Conservation (phyloP, 2,888 invertebrate species). For the Colletes collaris region DNA sequence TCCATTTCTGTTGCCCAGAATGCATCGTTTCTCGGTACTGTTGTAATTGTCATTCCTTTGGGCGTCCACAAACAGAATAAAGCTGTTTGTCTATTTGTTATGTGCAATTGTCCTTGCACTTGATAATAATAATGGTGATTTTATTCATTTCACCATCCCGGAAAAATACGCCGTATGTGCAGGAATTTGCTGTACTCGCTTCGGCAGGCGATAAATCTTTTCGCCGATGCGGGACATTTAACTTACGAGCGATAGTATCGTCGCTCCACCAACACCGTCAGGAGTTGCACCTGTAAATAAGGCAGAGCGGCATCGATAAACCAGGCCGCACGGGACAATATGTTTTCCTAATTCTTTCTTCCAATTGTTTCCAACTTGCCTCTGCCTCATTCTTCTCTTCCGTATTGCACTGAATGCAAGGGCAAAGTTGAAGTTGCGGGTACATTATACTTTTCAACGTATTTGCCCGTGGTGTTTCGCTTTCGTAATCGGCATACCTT, state of each 20-base stretch:
- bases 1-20: too few species aligned
- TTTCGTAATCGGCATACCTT: constrained; percentile 11
- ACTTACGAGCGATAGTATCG: constrained; percentile 11
- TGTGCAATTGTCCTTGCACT: too few species aligned
- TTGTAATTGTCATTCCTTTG: too few species aligned
- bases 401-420: neutral
- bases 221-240: neutral
- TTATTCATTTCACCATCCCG: constrained; percentile 2
- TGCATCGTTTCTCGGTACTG: too few species aligned
- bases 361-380: constrained; percentile 2
- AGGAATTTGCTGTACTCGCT: constrained; percentile 8
- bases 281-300: constrained; percentile 16
- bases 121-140: constrained; percentile 13
- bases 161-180: constrained; percentile 3
- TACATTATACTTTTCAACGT: too few species aligned
- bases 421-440: neutral
- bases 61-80: too few species aligned
- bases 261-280: neutral
- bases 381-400: constrained; percentile 2
- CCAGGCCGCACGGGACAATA: too few species aligned
- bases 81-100: too few species aligned
- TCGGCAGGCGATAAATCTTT: neutral
- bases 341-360: neutral
- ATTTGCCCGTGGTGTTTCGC: neutral
- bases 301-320: constrained; percentile 2